Conservation (phyloP, 2,113 vertebrate species). For the Acrocephalus arundinaceus region DNA sequence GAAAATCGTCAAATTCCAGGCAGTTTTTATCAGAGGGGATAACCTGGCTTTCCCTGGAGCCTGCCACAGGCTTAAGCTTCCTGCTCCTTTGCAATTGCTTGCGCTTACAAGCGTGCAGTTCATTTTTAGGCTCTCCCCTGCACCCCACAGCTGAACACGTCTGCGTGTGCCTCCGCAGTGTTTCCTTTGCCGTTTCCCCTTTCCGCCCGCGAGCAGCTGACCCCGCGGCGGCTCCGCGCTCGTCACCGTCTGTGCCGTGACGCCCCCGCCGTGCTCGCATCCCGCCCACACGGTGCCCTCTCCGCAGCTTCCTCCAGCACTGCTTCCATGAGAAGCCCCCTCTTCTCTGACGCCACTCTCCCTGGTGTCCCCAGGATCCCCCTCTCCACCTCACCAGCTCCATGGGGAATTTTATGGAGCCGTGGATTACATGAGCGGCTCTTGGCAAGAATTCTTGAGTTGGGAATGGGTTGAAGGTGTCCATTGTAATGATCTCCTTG, state of each 20-base stretch:
- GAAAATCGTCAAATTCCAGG: neutral
- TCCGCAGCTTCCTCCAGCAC: neutral
- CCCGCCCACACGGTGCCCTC: neutral
- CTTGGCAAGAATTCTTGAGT: fast-evolving
- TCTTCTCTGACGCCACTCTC: neutral
- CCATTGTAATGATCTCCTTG: fast-evolving
- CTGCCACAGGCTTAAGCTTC: neutral
- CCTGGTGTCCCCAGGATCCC: neutral
- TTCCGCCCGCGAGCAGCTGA: neutral
- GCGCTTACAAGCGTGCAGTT: neutral
- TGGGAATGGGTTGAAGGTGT: neutral
- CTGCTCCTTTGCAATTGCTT: neutral
- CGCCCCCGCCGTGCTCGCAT: neutral
- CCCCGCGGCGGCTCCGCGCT: neutral
- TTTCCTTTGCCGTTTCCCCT: slow-evolving; percentile 39
- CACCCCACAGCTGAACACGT: neutral
- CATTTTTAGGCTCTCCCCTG: neutral
- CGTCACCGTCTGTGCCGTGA: slow-evolving; percentile 5
- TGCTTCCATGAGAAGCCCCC: fast-evolving
- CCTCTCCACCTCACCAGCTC: fast-evolving
- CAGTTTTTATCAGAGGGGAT: neutral
- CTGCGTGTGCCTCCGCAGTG: neutral
- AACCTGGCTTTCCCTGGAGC: neutral
- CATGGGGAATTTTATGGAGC: fast-evolving
- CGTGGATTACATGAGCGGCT: fast-evolving